These are phyloP conservation scores for Sarcophaga subvicina DNA, from an alignment of 2,888 invertebrate species.

Conservation along the genomic window DNA sequence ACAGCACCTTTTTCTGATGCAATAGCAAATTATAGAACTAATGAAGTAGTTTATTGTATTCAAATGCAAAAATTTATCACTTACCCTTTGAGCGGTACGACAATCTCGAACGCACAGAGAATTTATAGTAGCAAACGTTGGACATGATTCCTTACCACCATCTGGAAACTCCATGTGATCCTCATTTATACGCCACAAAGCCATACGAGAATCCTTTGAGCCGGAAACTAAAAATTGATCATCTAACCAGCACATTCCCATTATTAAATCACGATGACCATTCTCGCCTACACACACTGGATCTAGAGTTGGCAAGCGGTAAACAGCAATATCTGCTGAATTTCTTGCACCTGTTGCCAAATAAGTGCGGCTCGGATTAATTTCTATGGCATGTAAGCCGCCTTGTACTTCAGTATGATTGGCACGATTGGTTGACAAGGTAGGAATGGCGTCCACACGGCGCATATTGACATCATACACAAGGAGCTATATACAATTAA, in stretches of 20 bases:
- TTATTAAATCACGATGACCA: conserved; percentile 93
- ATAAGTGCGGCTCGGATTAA: conserved; percentile 95
- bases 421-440: conserved; percentile 85
- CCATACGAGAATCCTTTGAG: conserved; percentile 94
- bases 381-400: conserved; percentile 96
- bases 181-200: conserved; percentile 91
- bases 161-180: conserved; percentile 80
- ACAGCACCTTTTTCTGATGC: no score
- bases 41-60: no score
- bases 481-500: conserved; percentile 85
- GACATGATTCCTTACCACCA: conserved; percentile 80
- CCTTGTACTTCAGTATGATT: conserved; percentile 86
- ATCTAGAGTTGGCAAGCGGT: conserved; percentile 94
- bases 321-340: conserved; percentile 95
- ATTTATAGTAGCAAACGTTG: conserved; percentile 84
- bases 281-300: conserved; percentile 95
- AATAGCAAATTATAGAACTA: no score
- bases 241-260: conserved; percentile 97
- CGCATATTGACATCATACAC: conserved; percentile 95
- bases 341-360: conserved; percentile 96
- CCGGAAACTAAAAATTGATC: conserved; percentile 97
- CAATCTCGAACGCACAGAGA: conserved; percentile 90
- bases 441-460: conserved; percentile 94
- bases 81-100: conserved; percentile 87
- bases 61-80: conserved; percentile 14